A percentile compares a stretch with the other conserved stretches of the same genome.
phyloP scores from a whole-genome alignment of 2,113 vertebrate species.

The Patagioenas fasciata region DNA sequence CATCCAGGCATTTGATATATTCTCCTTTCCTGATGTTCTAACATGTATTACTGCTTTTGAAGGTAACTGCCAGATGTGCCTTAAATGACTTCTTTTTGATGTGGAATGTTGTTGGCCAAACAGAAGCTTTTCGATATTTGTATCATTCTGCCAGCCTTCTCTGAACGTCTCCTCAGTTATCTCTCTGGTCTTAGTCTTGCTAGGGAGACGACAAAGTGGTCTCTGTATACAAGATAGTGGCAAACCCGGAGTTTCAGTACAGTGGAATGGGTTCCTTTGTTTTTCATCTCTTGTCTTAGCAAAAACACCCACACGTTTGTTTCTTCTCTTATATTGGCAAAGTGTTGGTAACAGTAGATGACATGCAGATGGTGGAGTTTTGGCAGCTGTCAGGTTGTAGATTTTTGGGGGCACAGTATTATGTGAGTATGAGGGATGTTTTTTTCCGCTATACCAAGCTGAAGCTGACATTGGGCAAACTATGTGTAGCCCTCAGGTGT shows the following conservation, averaged over 20 bases:
- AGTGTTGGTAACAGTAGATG: not conserved
- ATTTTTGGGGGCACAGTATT: not conserved
- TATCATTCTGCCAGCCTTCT: not conserved
- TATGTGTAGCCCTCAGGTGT: not conserved
- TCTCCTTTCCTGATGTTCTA: not conserved
- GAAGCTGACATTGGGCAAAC: not conserved
- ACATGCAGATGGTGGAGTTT: too few relatives aligned
- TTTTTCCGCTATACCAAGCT: not conserved
- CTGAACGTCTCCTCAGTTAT: too few relatives aligned
- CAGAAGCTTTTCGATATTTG: not conserved
- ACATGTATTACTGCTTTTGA: too few relatives aligned
- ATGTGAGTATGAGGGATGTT: too few relatives aligned
- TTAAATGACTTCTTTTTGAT: not conserved
- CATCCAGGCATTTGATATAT: not conserved
- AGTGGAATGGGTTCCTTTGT: not conserved
- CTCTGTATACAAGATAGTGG: not conserved
- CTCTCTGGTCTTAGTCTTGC: not conserved
- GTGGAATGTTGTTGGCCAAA: not conserved
- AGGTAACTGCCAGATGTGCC: too few relatives aligned
- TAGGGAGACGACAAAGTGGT: not conserved
- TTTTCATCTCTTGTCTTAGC: not conserved
- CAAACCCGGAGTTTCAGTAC: not conserved
- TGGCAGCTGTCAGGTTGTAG: too few relatives aligned
- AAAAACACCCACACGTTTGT: rapidly evolving
- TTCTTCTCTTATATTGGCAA: not conserved